Evolutionary conservation across 2,888 invertebrate genomes (phyloP), one percentile per base, ranked within the genome.

Genomic region (Carterocephalus palaemon): DNA sequence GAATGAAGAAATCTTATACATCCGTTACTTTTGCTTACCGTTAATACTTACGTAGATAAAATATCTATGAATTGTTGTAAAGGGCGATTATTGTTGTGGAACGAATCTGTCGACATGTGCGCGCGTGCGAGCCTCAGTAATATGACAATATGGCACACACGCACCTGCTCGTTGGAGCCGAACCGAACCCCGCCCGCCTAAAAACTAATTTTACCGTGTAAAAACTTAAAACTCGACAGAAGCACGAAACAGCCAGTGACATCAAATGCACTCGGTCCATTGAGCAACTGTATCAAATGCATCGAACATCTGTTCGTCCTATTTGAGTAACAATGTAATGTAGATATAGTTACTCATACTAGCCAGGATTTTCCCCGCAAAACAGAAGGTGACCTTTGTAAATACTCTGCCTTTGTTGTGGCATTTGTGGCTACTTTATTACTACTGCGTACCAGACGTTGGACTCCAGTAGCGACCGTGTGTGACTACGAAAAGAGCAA

Each of bases 251-350:
- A 36, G 43, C 28, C 29, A 29, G 34, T 26, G 16, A 36, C 43
- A 43, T 43, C 28, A 43, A 43, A 43, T 36, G 28, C 29, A 73
- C 64, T 66, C 75, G 72, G 71, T 71, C 77, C 76, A 79, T 81
- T 81, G 75, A 68, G 59, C 64, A 69, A 64, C 63, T 67, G 78
- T 74, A 76, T 81, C 78, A 72, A 74, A 78, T 81, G 69, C 79
- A 74, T 70, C 67, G 73, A 74, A 76, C 83, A 84, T 75, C 80
- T 84, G 82, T 67, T 67, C 62, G 56, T 57, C 54, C 57, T 55
- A 59, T 57, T 62, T 51, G 51, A 60, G 64, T 65, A 66, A 73
- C 70, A 74, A 74, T 70, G 60, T 62, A 57, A 61, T 63, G n/a
- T n/a, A n/a, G n/a, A n/a, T n/a, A n/a, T n/a, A n/a, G n/a, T n/a